These are phyloP conservation scores for Ascaphus truei DNA, from an alignment of 2,113 vertebrate species.

Conservation along the genomic window DNA sequence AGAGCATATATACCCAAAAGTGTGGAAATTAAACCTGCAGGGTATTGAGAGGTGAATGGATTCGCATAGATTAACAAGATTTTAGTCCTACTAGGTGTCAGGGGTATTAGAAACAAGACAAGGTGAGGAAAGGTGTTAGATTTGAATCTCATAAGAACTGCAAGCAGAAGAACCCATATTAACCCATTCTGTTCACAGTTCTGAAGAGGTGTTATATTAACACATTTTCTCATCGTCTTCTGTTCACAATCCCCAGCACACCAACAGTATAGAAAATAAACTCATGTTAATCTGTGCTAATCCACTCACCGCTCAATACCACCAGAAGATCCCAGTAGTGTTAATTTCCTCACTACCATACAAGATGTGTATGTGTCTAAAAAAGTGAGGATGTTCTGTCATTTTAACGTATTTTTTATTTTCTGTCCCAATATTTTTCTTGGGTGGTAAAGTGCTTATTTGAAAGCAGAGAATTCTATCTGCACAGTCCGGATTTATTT, in stretches of 20 bases:
- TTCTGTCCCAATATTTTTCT: no score
- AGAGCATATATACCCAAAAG: not conserved
- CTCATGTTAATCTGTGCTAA: not conserved
- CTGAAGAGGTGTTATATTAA: constrained; percentile 7
- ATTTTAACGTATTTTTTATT: no score
- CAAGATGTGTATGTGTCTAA: no score
- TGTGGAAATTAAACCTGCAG: no score
- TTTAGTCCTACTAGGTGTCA: not conserved
- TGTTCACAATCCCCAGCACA: not conserved
- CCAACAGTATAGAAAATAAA: not conserved
- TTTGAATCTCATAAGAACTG: not conserved
- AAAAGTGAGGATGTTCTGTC: no score
- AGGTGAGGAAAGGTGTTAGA: no score
- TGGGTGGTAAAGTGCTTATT: no score
- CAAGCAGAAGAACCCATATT: not conserved
- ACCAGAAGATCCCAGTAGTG: no score
- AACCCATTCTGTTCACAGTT: constrained; percentile 11
- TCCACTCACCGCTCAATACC: not conserved
- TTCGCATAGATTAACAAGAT: not conserved
- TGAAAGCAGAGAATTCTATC: no score
- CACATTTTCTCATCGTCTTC: not conserved
- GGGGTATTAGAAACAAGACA: not conserved
- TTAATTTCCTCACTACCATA: no score
- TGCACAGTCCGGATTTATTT: no score
- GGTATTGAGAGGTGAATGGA: not conserved